Base-by-base conservation (phyloP, 2,888 invertebrate species). In the Aporophyla nigra region DNA sequence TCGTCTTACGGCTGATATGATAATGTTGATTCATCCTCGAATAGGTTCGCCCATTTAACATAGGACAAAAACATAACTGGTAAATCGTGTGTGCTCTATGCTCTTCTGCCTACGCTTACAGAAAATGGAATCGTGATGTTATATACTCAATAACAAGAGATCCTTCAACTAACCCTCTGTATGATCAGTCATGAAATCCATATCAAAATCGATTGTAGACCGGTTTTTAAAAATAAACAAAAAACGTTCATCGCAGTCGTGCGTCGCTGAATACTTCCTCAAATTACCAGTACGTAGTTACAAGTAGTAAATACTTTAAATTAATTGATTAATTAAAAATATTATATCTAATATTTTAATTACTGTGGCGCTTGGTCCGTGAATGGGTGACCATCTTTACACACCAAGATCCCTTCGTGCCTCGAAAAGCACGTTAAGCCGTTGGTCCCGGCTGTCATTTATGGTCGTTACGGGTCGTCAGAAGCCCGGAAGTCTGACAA, bases 141-240 rank as follows among this genome's bases (percentile, higher is more conserved):
- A 16, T 24, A 0, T 2, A 40, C 16, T 16, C 19, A 4, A 12
- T 10, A 12, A 19, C 43, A 65, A 46, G 66, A 49, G 5, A 46
- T 24, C n/a, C 21, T 46, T 24, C 21, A 76, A 54, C 16, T 7
- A 5, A 63, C 63, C 16, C 9, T 40, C 14, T 43, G 16, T 19
- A 46, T 33, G 51, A 43, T 68, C 56, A 76, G 43, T 58, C 56
- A 76, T 70, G 43, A 69, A 24, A 53, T 46, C 24, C 43, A 33
- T 24, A 24, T 49, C 33, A 40, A 53, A 78, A 78, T 33, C 5
- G 24, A 61, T 27, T 53, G 53, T 10, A 59, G 61, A 78, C 71
- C 33, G 9, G 78, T 59, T 78, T 51, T 1, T 19, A 12, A 0
- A 24, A 14, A 12, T 1, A 16, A 27, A 56, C 12, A 56, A 46